Percentiles rank a stretch among this genome's conserved stretches.
Conservation (phyloP, 2,888 invertebrate genomes). For the Cerastoderma edule region DNA sequence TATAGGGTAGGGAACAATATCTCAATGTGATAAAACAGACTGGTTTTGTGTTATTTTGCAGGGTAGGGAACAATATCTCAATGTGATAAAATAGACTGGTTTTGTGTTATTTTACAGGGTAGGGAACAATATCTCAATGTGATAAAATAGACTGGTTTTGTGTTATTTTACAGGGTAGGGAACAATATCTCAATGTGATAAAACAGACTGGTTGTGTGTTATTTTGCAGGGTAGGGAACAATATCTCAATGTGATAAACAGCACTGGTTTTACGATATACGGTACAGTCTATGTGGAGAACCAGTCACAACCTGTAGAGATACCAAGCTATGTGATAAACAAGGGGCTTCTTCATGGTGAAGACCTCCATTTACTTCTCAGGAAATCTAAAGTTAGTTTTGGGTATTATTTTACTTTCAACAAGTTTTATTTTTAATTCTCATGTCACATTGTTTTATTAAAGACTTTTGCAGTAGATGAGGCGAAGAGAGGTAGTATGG, state of each 20-base stretch:
- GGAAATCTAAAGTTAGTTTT: constrained; percentile 78
- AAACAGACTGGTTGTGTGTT: constrained; percentile 59
- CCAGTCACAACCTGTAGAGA: constrained; percentile 30
- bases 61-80: constrained; percentile 78
- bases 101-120: constrained; percentile 65
- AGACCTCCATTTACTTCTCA: constrained; percentile 80
- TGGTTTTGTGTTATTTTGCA: constrained; percentile 46
- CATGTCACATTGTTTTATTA: too few species aligned
- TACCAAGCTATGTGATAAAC: constrained; percentile 82
- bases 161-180: constrained; percentile 71
- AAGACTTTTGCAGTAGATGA: too few species aligned
- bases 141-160: constrained; percentile 66
- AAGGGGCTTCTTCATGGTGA: constrained; percentile 83
- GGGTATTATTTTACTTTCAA: too few species aligned
- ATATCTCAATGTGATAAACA: constrained; percentile 78
- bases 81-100: constrained; percentile 70
- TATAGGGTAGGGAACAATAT: constrained; percentile 78
- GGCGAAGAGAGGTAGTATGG: too few species aligned
- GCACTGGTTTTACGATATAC: constrained; percentile 80
- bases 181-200: constrained; percentile 76
- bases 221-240: constrained; percentile 73
- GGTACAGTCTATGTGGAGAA: constrained; percentile 82
- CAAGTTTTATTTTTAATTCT: too few species aligned
- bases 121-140: constrained; percentile 76
- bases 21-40: constrained; percentile 74